These are phyloP conservation scores for Aphidoletes aphidimyza DNA, from an alignment of 2,888 invertebrate genomes.

Conservation along the genomic window DNA sequence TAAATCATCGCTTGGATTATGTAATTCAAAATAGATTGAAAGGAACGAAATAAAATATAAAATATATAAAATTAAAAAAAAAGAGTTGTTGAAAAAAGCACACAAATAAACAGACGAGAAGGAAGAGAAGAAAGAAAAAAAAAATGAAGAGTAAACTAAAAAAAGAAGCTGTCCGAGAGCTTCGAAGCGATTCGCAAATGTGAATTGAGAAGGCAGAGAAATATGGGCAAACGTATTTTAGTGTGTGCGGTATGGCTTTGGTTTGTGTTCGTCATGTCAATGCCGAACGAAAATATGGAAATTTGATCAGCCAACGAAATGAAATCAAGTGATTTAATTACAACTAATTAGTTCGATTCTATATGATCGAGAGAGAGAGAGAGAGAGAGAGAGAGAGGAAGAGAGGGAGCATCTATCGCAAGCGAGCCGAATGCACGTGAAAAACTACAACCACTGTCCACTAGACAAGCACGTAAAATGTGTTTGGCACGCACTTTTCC, in stretches of 20 bases:
- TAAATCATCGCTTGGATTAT: background rate
- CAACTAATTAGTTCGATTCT: background rate
- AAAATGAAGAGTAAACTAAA: slow-evolving; percentile 32
- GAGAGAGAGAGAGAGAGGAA: background rate
- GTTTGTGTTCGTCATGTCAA: background rate
- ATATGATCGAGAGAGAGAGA: background rate
- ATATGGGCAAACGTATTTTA: background rate
- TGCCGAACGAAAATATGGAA: slow-evolving; percentile 28
- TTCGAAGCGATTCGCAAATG: background rate
- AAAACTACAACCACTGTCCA: background rate
- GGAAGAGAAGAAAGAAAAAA: too few species aligned
- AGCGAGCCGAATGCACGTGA: too few species aligned
- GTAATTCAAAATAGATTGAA: background rate
- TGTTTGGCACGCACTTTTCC: too few species aligned
- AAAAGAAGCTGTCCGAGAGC: slow-evolving; percentile 34
- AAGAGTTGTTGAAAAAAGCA: background rate
- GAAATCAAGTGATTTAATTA: slow-evolving; percentile 13
- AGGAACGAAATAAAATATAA: background rate
- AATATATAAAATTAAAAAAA: background rate
- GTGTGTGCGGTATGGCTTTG: background rate
- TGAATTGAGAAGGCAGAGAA: background rate
- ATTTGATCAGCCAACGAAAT: slow-evolving; percentile 34
- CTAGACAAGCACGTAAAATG: too few species aligned
- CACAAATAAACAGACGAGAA: slow-evolving; percentile 18
- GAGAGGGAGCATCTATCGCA: too few species aligned